A percentile compares a stretch with the other conserved stretches of the same genome.
Evolutionary conservation across 1,140 invertebrate species (phyloP).

Genomic region (Lanistes nyassanus): DNA sequence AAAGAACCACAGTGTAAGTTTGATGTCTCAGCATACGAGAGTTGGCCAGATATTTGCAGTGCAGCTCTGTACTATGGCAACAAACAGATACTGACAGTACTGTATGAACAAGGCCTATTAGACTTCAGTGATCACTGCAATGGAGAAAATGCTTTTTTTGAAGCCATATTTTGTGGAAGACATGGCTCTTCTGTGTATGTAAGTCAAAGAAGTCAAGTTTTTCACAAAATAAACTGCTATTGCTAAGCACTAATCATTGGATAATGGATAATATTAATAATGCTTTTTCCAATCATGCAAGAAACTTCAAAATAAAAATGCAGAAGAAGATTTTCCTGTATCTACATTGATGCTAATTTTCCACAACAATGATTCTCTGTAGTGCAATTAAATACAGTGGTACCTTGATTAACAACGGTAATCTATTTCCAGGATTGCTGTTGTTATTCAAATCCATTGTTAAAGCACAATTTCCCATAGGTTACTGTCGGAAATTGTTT

Average conservation of each 20-base stretch:
- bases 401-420: too few species aligned
- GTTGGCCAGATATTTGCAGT: neutral
- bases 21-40: neutral
- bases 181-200: constrained; percentile 3
- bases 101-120: neutral
- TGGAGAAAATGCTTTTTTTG: neutral
- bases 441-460: too few species aligned
- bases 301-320: neutral
- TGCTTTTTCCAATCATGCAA: neutral
- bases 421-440: too few species aligned
- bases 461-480: too few species aligned
- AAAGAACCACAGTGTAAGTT: neutral
- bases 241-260: neutral
- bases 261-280: neutral
- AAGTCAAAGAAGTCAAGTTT: neutral
- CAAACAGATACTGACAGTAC: neutral
- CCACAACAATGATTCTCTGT: neutral
- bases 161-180: neutral
- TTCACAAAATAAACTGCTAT: neutral
- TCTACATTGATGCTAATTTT: neutral
- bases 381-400: too few species aligned
- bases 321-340: neutral
- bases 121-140: neutral
- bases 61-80: constrained; percentile 13
- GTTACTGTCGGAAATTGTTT: too few species aligned